A percentile compares a stretch with the other conserved stretches of the same genome.
Evolutionary conservation across 1,140 invertebrate species (phyloP).

Genomic region (Brachionus manjavacas): DNA sequence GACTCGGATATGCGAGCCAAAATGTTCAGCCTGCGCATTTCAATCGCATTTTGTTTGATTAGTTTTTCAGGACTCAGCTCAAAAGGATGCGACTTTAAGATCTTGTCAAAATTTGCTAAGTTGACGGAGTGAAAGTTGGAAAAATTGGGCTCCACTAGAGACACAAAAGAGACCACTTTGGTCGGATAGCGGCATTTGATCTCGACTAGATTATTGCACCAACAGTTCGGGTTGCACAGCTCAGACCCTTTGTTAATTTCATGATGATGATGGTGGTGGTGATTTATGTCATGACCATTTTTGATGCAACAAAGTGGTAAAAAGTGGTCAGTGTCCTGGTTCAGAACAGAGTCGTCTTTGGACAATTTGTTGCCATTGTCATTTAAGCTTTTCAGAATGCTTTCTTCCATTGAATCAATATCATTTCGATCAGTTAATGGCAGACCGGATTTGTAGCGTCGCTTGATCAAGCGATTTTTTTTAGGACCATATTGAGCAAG

Average conservation of each 20-base stretch:
- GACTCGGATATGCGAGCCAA: constrained; percentile 12
- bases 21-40: background rate
- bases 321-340: background rate
- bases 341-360: constrained; percentile 35
- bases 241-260: background rate
- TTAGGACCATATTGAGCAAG: background rate
- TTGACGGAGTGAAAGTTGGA: background rate
- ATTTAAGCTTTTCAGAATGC: background rate
- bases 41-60: background rate
- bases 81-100: background rate
- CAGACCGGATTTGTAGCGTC: constrained; percentile 29
- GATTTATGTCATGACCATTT: background rate
- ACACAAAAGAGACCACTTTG: constrained; percentile 3
- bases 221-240: constrained; percentile 12
- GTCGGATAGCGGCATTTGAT: constrained; percentile 34
- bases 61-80: background rate
- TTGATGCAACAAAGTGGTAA: constrained; percentile 25
- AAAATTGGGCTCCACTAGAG: constrained; percentile 22
- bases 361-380: background rate
- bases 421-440: background rate
- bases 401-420: background rate
- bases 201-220: constrained; percentile 39
- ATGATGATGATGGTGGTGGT: constrained; percentile 17
- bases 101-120: background rate
- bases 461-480: background rate